A percentile compares a stretch with the other conserved stretches of the same genome.
These are phyloP conservation scores for Tenebrosternarchus preto DNA, from an alignment of 2,113 vertebrate genomes.

Conservation along the genomic window DNA sequence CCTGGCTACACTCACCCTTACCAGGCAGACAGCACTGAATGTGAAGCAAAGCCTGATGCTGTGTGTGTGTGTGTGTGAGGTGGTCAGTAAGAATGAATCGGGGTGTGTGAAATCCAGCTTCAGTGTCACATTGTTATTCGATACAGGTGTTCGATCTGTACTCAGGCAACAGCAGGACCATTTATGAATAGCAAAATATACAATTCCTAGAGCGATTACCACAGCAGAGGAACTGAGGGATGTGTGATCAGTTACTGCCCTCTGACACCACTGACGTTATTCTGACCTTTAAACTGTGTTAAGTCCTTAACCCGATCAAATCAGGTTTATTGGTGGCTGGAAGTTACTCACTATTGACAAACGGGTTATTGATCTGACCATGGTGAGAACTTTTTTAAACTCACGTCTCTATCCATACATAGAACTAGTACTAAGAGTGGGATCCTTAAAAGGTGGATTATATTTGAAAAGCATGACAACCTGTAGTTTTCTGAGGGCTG, in stretches of 20 bases:
- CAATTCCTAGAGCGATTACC: no score
- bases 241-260: no score
- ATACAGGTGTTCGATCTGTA: no score
- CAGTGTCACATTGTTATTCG: no score
- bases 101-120: no score
- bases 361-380: constrained; percentile 87
- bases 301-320: constrained; percentile 56
- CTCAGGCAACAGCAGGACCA: no score
- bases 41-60: not conserved
- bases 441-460: not conserved
- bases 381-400: constrained; percentile 76
- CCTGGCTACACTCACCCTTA: no score
- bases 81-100: not conserved
- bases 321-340: constrained; percentile 83
- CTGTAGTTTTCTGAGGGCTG: not conserved
- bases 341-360: constrained; percentile 81
- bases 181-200: no score
- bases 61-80: not conserved
- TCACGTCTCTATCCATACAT: not conserved
- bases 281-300: not conserved
- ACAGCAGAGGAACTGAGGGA: no score
- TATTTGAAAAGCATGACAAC: not conserved
- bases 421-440: no score
- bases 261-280: not conserved
- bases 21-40: not conserved